phyloP scores from a whole-genome alignment of 2,113 vertebrate species.

The Oreochromis niloticus region DNA sequence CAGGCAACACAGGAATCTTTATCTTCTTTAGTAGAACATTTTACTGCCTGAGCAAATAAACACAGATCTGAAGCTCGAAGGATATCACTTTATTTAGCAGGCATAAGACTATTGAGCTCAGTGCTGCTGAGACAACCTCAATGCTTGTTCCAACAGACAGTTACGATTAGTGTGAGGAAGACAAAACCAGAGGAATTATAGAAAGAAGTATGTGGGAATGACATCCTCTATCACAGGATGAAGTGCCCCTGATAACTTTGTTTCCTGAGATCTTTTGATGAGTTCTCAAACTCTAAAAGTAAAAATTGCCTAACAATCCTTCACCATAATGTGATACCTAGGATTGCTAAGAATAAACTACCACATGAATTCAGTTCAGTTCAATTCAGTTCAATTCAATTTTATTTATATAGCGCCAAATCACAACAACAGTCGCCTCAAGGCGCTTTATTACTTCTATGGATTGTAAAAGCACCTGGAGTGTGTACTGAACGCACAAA shows the following conservation, averaged over 20 bases:
- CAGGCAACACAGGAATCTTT: constrained; percentile 16
- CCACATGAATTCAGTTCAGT: background rate
- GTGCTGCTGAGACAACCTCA: background rate
- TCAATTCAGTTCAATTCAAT: background rate
- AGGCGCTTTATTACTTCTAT: background rate
- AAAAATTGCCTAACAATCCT: background rate
- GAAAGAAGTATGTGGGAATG: background rate
- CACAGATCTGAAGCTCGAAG: background rate
- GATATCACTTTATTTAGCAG: background rate
- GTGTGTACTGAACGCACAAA: background rate
- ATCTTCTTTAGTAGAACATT: constrained; percentile 48
- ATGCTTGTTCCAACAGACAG: background rate
- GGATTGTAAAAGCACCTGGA: background rate
- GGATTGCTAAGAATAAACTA: background rate
- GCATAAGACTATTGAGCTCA: background rate
- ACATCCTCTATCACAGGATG: background rate
- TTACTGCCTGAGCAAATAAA: constrained; percentile 52
- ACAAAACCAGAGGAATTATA: background rate
- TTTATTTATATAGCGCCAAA: background rate
- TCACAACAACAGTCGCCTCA: background rate
- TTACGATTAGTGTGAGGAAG: background rate
- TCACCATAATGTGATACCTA: background rate
- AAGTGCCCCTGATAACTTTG: background rate
- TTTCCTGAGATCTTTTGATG: background rate
- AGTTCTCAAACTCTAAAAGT: background rate